Evolutionary conservation across 1,140 invertebrate species (phyloP), one percentile per base, ranked within the genome.

Genomic region (Drosophila miranda): DNA sequence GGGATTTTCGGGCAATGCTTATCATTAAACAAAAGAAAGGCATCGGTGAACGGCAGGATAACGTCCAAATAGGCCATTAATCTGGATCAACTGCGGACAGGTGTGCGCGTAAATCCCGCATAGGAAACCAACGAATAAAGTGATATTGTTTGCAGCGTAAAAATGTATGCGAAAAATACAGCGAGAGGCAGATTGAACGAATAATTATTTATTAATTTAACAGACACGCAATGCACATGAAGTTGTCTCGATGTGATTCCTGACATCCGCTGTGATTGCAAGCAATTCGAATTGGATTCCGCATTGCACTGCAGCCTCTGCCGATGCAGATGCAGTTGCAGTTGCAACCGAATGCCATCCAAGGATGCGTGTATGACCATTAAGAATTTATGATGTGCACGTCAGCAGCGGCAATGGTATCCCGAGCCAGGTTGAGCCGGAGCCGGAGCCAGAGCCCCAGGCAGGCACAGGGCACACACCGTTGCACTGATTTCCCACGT

Each of bases 191-290:
- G 41, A 46, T 60, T 61, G 74, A 54, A 59, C 53, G 34, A 46
- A 56, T 62, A 64, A 76, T 64, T 86, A 84, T 80, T 83, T 86
- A 83, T 86, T 83, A 86, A 83, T 83, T 80, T 64, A 76, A 83
- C 67, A 83, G 72, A 67, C 81, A 84, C 56, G 71, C 80, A 84
- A 72, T 78, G 80, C 75, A 71, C 76, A 76, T 60, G 74, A 30
- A 74, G 49, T 74, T 74, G 66, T 63, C 56, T 60, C 28, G 52
- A 62, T 74, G 59, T 38, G 59, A 46, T 61, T 62, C 54, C 50
- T 74, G 62, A 83, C 77, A 78, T 82, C 75, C 75, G 64, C 63
- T 61, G 46, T 60, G 75, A 83, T 84, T 75, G 71, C 75, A 52
- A 59, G 64, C 48, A 57, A 58, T 66, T 46, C 46, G 60, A 45